Evolutionary conservation across 2,888 invertebrate genomes (phyloP).

Genomic region (Miltochrista miniata): DNA sequence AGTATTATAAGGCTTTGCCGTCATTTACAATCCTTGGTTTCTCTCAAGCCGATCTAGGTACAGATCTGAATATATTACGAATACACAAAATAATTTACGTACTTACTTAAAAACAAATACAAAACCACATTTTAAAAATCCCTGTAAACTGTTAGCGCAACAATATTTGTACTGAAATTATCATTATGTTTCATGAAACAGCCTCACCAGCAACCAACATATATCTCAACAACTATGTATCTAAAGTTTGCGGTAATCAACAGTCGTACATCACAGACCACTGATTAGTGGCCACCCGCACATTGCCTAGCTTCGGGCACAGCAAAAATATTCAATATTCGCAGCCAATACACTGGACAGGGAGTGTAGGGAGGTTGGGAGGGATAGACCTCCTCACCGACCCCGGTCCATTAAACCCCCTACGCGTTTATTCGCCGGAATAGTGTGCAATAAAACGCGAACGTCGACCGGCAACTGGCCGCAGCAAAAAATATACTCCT

Average conservation of each 20-base stretch:
- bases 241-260: slow-evolving; percentile 41
- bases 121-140: too few relatives aligned
- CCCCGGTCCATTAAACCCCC: slow-evolving; percentile 68
- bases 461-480: slow-evolving; percentile 65
- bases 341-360: slow-evolving; percentile 61
- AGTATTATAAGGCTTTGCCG: too few relatives aligned
- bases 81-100: too few relatives aligned
- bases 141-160: not conserved
- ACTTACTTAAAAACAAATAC: too few relatives aligned
- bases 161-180: not conserved
- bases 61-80: too few relatives aligned
- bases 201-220: not conserved
- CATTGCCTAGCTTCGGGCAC: slow-evolving; percentile 52
- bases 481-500: slow-evolving; percentile 71
- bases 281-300: slow-evolving; percentile 67
- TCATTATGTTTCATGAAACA: not conserved
- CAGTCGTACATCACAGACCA: slow-evolving; percentile 50
- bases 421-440: slow-evolving; percentile 76
- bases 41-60: too few relatives aligned
- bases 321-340: slow-evolving; percentile 78
- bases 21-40: too few relatives aligned
- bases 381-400: slow-evolving; percentile 27
- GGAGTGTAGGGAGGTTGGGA: slow-evolving; percentile 30
- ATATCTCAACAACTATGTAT: slow-evolving; percentile 12
- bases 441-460: slow-evolving; percentile 80